Conservation (phyloP, 2,113 vertebrate species). For the Aegithalos caudatus region DNA sequence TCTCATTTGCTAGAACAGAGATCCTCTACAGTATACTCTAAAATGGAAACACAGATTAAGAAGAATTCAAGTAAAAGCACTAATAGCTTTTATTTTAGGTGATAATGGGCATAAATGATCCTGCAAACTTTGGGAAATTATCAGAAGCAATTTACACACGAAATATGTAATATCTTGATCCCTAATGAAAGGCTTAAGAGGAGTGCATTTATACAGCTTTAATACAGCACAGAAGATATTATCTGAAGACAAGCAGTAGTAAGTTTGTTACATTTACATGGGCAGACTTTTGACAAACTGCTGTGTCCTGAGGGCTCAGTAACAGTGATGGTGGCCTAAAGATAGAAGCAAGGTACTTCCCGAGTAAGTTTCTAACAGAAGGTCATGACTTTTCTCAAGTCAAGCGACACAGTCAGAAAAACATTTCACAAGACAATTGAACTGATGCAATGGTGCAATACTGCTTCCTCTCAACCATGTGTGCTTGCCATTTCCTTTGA, state of each 20-base stretch:
- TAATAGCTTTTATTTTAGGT: not conserved
- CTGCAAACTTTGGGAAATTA: not conserved
- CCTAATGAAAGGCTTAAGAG: not conserved
- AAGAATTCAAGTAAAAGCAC: not conserved
- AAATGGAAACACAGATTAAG: not conserved
- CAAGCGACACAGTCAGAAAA: not conserved
- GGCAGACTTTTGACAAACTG: not conserved
- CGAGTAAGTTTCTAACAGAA: not conserved
- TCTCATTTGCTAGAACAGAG: not conserved
- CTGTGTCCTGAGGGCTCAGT: not conserved
- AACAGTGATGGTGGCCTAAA: not conserved
- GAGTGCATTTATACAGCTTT: not conserved
- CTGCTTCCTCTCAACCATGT: not conserved
- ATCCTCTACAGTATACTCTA: not conserved
- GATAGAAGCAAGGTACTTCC: not conserved
- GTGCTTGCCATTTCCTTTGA: not conserved
- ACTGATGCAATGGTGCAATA: not conserved
- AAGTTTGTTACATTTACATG: not conserved
- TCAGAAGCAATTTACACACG: not conserved
- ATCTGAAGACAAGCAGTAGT: not conserved
- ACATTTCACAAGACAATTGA: not conserved
- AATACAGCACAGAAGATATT: not conserved
- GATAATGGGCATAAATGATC: not conserved
- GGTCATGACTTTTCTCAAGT: not conserved
- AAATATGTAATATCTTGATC: not conserved